phyloP scores from a whole-genome alignment of 2,888 invertebrate species.

The Achlya flavicornis region DNA sequence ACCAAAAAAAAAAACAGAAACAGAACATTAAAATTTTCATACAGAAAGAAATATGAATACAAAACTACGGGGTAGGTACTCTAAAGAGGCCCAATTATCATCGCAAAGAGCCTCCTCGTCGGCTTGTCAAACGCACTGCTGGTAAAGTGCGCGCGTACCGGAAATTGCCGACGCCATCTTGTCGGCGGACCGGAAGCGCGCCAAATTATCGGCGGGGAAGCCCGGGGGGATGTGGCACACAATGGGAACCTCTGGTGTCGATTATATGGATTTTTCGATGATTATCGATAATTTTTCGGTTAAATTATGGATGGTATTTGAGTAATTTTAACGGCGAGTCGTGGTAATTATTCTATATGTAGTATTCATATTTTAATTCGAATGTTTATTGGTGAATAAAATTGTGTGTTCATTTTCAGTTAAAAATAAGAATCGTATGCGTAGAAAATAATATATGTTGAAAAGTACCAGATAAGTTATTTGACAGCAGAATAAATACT shows the following conservation, averaged over 20 bases:
- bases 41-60: conserved; percentile 12
- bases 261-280: conserved; percentile 16
- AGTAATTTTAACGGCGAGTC: neutral
- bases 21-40: conserved; percentile 1
- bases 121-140: conserved; percentile 58
- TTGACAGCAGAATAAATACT: too few species aligned
- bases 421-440: too few species aligned
- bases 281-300: conserved; percentile 2
- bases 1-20: neutral
- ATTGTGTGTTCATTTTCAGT: too few species aligned
- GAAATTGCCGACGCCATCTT: conserved; percentile 68
- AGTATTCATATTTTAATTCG: too few species aligned
- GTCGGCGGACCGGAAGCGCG: conserved; percentile 55
- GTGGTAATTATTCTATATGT: neutral
- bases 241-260: conserved; percentile 4
- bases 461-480: too few species aligned
- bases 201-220: conserved; percentile 50
- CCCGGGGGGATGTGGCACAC: neutral
- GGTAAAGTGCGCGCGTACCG: conserved; percentile 47
- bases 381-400: too few species aligned
- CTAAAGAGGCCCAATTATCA: conserved; percentile 46
- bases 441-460: too few species aligned
- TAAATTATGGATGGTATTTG: neutral
- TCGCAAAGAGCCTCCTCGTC: conserved; percentile 33
- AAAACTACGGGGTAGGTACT: conserved; percentile 15